Evolutionary conservation across 2,888 invertebrate genomes (phyloP), one percentile per base, ranked within the genome.

Genomic region (Nephrotoma appendiculata): DNA sequence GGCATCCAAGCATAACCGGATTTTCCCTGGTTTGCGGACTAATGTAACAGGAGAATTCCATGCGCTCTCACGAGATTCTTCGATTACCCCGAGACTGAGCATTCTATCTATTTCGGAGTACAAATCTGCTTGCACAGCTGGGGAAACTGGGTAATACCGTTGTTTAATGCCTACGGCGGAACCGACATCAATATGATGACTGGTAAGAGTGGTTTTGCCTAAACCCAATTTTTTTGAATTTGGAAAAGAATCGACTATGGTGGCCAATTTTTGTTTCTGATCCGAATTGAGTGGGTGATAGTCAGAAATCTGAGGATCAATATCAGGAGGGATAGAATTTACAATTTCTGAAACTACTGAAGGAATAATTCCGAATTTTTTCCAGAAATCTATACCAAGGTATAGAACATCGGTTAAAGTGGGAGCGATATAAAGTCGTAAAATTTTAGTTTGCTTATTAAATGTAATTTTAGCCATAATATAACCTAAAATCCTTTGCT

Each of bases 51-150:
- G 31, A 3, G 31, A 31, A 31, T 31, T 31, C 31, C 31, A 31
- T 31, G 31, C 31, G 3, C 31, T 31, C 31, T 31, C 31, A 31
- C 31, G 31, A 31, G 31, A 31, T 31, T 71, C 71, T 19, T 71
- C 7, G 71, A 71, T 71, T 71, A 71, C 71, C n/a, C 71, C n/a
- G 71, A 71, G 71, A 71, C 15, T 19, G 19, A 71, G 31, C 31
- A 31, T 31, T 1, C 89, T 85, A 48, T 90, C 89, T 0, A 90
- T 88, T 87, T 90, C 90, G 5, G 87, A 87, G 71, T 88, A 88
- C 6, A 88, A 31, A 9, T 88, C 44, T 11, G 87, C 87, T 83
- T 89, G 88, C 9, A 88, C 86, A 5, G 87, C 87, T 9, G 88
- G 88, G 6, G 88, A 88, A 6, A 89, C 87, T 0, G 88, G 87